These are phyloP conservation scores for Bombus consobrinus DNA, from an alignment of 1,140 invertebrate species.

Conservation along the genomic window DNA sequence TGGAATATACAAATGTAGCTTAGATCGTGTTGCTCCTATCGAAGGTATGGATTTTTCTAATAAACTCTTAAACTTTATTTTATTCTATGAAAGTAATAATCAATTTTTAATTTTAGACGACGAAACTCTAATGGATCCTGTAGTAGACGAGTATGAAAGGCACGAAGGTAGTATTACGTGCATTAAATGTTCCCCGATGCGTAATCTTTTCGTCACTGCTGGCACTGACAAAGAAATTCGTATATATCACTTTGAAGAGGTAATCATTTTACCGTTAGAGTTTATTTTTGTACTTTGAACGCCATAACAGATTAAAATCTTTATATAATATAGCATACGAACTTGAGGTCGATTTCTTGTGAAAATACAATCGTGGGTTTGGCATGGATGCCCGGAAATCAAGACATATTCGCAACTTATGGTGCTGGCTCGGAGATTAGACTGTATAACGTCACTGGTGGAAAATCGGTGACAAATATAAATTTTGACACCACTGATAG, in stretches of 20 bases:
- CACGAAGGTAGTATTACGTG: slow-evolving; percentile 77
- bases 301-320: neutral
- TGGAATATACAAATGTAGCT: slow-evolving; percentile 78
- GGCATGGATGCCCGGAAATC: slow-evolving; percentile 74
- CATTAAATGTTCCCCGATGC: slow-evolving; percentile 75
- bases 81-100: slow-evolving; percentile 8
- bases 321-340: slow-evolving; percentile 63
- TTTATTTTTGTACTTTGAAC: slow-evolving; percentile 16
- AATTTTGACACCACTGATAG: slow-evolving; percentile 72
- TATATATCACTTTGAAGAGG: slow-evolving; percentile 79
- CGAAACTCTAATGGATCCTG: slow-evolving; percentile 76
- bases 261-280: slow-evolving; percentile 35
- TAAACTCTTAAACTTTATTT: neutral
- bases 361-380: slow-evolving; percentile 77
- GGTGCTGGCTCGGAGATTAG: slow-evolving; percentile 73
- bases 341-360: slow-evolving; percentile 70
- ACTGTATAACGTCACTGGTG: slow-evolving; percentile 75
- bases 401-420: slow-evolving; percentile 75
- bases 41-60: slow-evolving; percentile 64
- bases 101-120: slow-evolving; percentile 67
- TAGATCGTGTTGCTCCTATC: slow-evolving; percentile 70
- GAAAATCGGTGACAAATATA: slow-evolving; percentile 64
- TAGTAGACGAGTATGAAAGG: slow-evolving; percentile 78
- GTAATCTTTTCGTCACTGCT: slow-evolving; percentile 75
- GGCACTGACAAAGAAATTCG: slow-evolving; percentile 79